phyloP scores from a whole-genome alignment of 2,888 invertebrate species.

The Drosophila kokeensis region DNA sequence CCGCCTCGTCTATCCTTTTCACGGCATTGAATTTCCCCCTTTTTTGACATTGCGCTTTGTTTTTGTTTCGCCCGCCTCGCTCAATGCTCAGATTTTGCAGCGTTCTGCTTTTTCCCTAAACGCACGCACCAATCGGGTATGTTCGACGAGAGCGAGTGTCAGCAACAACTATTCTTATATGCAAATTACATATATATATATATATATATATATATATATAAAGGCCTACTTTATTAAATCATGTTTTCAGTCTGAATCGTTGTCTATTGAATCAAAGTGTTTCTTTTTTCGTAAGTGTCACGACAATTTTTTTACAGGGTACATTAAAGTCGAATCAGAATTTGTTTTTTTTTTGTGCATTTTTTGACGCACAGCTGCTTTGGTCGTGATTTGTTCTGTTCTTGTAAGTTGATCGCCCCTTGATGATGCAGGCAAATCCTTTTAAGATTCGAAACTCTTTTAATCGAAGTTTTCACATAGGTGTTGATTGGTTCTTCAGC shows the following conservation, averaged over 20 bases:
- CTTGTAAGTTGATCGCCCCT: slow-evolving; percentile 63
- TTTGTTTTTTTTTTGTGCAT: slow-evolving; percentile 3
- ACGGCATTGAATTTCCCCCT: slow-evolving; percentile 79
- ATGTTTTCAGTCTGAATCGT: not conserved
- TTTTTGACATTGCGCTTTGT: slow-evolving; percentile 49
- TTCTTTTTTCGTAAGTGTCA: not conserved
- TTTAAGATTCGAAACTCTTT: slow-evolving; percentile 6
- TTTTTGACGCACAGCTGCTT: slow-evolving; percentile 62
- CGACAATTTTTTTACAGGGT: slow-evolving; percentile 18
- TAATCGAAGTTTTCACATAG: slow-evolving; percentile 44
- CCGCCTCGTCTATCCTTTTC: slow-evolving; percentile 71
- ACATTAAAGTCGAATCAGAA: slow-evolving; percentile 1
- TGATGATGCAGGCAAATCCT: slow-evolving; percentile 40
- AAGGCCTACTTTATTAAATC: not conserved
- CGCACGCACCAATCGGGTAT: not conserved
- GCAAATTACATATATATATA: not conserved
- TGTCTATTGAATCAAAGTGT: not conserved
- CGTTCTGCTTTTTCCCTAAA: slow-evolving; percentile 46
- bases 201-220: not conserved
- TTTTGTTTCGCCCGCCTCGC: slow-evolving; percentile 37
- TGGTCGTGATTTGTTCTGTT: slow-evolving; percentile 23
- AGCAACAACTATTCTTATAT: not conserved
- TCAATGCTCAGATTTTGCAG: slow-evolving; percentile 54
- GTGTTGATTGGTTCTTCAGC: slow-evolving; percentile 57
- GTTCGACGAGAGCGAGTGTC: not conserved